These are phyloP conservation scores for Drosophila neocordata DNA, from an alignment of 1,140 invertebrate genomes.

Conservation along the genomic window DNA sequence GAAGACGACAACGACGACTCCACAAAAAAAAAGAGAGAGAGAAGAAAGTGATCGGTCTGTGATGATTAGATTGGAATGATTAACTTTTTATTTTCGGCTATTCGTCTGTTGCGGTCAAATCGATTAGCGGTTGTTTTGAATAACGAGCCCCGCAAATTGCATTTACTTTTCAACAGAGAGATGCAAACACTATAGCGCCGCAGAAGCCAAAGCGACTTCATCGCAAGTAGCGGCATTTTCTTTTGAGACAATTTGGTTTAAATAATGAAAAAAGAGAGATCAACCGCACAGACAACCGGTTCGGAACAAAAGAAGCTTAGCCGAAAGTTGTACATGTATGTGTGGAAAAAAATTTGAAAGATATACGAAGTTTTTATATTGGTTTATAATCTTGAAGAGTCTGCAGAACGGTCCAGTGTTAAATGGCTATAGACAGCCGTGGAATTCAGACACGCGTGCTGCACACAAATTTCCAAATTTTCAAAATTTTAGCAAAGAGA, in stretches of 20 bases:
- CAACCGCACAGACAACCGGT: constrained; percentile 61
- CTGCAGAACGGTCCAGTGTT: constrained; percentile 49
- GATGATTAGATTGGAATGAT: constrained; percentile 24
- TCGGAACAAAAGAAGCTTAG: constrained; percentile 68
- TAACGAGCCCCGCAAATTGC: constrained; percentile 29
- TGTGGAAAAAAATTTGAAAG: constrained; percentile 51
- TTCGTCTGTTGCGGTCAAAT: constrained; percentile 22
- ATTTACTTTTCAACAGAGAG: constrained; percentile 40
- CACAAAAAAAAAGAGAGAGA: constrained; percentile 41
- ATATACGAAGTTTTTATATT: constrained; percentile 68
- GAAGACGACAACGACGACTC: constrained; percentile 2
- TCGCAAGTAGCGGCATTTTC: constrained; percentile 41
- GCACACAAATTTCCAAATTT: constrained; percentile 30
- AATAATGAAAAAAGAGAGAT: constrained; percentile 70
- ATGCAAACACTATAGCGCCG: constrained; percentile 25
- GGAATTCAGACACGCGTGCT: constrained; percentile 55
- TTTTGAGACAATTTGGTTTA: constrained; percentile 34
- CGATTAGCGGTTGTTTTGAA: constrained; percentile 53
- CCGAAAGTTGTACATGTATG: constrained; percentile 30
- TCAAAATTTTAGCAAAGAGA: constrained; percentile 15
- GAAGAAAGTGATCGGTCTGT: constrained; percentile 52
- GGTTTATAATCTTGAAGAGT: constrained; percentile 58
- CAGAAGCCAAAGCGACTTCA: constrained; percentile 26
- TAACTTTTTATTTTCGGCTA: constrained; percentile 18
- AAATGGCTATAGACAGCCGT: constrained; percentile 68